Evolutionary conservation across 2,888 invertebrate genomes (phyloP).

Genomic region (Celastrina argiolus): DNA sequence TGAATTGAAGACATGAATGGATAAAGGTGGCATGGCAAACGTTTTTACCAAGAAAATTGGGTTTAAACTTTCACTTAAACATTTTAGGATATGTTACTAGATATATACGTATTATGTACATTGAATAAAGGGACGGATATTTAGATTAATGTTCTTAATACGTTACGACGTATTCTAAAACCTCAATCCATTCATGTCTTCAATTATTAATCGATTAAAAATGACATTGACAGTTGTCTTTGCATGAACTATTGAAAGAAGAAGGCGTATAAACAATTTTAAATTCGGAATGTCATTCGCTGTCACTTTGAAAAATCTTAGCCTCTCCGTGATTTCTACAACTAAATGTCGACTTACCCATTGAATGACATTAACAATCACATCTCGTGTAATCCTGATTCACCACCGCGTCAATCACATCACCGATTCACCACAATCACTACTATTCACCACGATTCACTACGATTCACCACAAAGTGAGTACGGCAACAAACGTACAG

Average conservation of each 20-base stretch:
- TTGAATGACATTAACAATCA: slow-evolving; percentile 5
- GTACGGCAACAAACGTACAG: neutral
- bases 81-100: too few species aligned
- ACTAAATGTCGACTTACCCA: neutral
- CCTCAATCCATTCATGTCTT: too few species aligned
- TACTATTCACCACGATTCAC: slow-evolving; percentile 1
- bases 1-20: too few species aligned
- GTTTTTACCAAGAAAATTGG: too few species aligned
- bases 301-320: neutral
- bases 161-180: too few species aligned
- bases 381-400: neutral
- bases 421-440: slow-evolving; percentile 23
- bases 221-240: neutral
- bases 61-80: too few species aligned
- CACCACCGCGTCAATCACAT: neutral
- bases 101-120: too few species aligned
- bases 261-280: neutral
- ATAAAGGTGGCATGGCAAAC: too few species aligned
- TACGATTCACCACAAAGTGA: slow-evolving; percentile 17
- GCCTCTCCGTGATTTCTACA: neutral
- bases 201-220: too few species aligned
- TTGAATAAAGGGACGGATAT: too few species aligned
- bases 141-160: too few species aligned
- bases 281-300: neutral
- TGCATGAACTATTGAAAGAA: neutral